A percentile compares a stretch with the other conserved stretches of the same genome.
These are phyloP conservation scores for Hapalemur alaotrensis DNA, from an alignment of 2,797 vertebrate species.

Conservation along the genomic window DNA sequence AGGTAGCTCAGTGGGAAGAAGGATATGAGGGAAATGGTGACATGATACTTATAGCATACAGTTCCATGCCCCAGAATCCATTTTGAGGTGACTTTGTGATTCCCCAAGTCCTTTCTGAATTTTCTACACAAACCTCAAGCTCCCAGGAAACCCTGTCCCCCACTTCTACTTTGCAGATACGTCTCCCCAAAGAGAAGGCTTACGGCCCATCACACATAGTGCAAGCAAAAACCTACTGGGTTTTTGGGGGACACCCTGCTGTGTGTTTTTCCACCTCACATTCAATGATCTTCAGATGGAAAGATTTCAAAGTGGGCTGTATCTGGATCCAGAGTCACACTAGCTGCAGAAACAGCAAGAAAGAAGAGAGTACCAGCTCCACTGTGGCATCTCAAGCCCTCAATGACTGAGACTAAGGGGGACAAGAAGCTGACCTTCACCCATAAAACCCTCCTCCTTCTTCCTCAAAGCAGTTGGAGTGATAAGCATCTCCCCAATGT, in stretches of 20 bases:
- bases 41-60: constrained; percentile 52
- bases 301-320: background rate
- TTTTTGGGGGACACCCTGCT: background rate
- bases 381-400: background rate
- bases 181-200: background rate
- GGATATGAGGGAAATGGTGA: background rate
- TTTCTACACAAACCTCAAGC: constrained; percentile 66
- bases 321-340: background rate
- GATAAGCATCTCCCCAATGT: too few species aligned
- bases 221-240: background rate
- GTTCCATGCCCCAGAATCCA: constrained; percentile 74
- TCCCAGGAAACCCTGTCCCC: constrained; percentile 68
- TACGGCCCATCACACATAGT: background rate
- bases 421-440: background rate
- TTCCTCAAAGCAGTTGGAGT: background rate
- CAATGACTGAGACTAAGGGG: background rate
- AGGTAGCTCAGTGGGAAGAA: fast-evolving
- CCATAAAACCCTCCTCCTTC: background rate
- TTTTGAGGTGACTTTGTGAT: constrained; percentile 53
- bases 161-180: background rate
- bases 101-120: constrained; percentile 54
- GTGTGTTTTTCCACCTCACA: background rate
- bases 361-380: background rate
- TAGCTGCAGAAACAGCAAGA: background rate
- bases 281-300: background rate